Conservation (phyloP, 2,888 invertebrate genomes). For the Synanthedon vespiformis region DNA sequence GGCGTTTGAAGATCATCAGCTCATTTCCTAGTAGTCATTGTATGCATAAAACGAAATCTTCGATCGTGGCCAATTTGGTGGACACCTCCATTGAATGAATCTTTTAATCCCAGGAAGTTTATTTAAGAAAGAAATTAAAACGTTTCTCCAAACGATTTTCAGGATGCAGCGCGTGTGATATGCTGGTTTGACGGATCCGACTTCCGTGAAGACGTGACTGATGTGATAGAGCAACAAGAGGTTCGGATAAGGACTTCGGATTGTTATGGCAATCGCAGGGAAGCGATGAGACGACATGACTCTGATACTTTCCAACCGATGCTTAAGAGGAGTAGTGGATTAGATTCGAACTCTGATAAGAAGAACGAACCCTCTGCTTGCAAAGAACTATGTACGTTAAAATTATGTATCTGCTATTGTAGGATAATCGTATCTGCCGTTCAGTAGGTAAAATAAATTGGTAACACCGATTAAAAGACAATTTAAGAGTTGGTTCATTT, state of each 20-base stretch:
- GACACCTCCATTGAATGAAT: too few species aligned
- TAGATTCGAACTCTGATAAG: constrained; percentile 47
- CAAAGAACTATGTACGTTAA: constrained; percentile 44
- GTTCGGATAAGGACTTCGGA: constrained; percentile 55
- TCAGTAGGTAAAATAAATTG: not conserved
- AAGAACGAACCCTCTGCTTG: constrained; percentile 43
- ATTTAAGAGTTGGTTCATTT: too few species aligned
- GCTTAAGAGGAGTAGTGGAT: constrained; percentile 47
- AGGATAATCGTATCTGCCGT: not conserved
- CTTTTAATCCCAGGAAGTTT: too few species aligned
- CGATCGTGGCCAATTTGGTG: too few species aligned
- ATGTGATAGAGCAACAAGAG: constrained; percentile 62
- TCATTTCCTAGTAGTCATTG: too few species aligned
- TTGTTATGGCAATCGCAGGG: constrained; percentile 31
- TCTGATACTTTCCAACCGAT: constrained; percentile 59
- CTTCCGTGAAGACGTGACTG: constrained; percentile 57
- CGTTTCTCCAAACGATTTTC: constrained; percentile 4
- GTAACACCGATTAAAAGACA: not conserved
- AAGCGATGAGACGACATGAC: constrained; percentile 37
- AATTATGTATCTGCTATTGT: too few species aligned
- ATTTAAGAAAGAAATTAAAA: too few species aligned
- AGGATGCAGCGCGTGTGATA: constrained; percentile 62
- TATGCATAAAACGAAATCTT: too few species aligned
- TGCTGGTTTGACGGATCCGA: constrained; percentile 66
- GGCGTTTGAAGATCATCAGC: too few species aligned